Base-by-base conservation (phyloP, 2,888 invertebrate genomes). In the Sphaeridia pumilis region DNA sequence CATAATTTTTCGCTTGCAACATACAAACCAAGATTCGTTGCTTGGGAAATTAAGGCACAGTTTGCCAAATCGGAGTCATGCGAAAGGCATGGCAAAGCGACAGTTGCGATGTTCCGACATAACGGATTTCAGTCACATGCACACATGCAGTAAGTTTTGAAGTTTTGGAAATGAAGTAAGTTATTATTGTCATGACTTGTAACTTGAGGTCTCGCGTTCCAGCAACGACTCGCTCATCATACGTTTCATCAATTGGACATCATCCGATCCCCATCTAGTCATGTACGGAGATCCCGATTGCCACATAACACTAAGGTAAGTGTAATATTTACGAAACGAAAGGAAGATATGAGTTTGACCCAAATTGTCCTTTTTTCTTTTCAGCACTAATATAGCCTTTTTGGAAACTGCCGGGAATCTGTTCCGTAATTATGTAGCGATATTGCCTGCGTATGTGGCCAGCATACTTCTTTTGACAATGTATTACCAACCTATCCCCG, bases 281-380 rank as follows among this genome's bases (percentile, higher is more conserved):
- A 65, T 87, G 20, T 74, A 78, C 47, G 71, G 85, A 61, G 83
- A 85, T 68, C 82, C 85, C 4, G 72, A 75, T 36, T 87, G 86
- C 67, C 76, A 76, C n/a, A 86, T 81, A 67, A 74, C 72, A 49
- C 73, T 84, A 36, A 79, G 78, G 81, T 82, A 71, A 68, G 65
- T 65, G 25, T 22, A n/a, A n/a, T n/a, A n/a, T n/a, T n/a, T n/a
- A n/a, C n/a, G n/a, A n/a, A n/a, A n/a, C n/a, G n/a, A n/a, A n/a
- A n/a, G n/a, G n/a, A n/a, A n/a, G n/a, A n/a, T n/a, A n/a, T n/a
- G n/a, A n/a, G n/a, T n/a, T n/a, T 49, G 7, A 14, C 44, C 24
- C 2, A 17, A 20, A 38, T 42, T 49, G 35, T 10, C 14, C 28
- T 52, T 46, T 36, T 43, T 12, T 12, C 4, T 26, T 49, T 31